Base-by-base conservation (phyloP, 2,888 invertebrate species). In the Napeogenes sylphis region DNA sequence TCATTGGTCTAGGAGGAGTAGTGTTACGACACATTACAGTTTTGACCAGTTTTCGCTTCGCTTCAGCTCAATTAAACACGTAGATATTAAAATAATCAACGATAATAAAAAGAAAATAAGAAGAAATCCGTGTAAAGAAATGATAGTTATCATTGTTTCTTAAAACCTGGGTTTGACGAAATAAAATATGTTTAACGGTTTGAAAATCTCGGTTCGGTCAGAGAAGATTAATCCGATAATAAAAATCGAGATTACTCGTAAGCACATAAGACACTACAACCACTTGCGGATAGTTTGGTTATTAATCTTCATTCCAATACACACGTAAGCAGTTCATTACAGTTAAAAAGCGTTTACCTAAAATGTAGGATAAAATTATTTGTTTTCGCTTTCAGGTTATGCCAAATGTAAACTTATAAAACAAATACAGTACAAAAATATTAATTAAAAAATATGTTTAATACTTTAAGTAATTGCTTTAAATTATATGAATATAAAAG, bases 171-270 rank as follows among this genome's bases (percentile, higher is more conserved):
- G 42, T 32, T 57, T 62, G 13, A 57, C 45, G 35, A 45, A 58
- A 59, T 58, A 55, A 51, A 57, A 47, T 63, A 47, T n/a, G 21
- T 51, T 30, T 51, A 30, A 51, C 51, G 2, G 51, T 6, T 51
- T 51, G n/a, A 51, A 14, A 21, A 21, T 51, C 21, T 46, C 35
- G 30, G 63, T 64, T 69, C 65, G 65, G 68, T 65, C 68, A 68
- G 66, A 68, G 64, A 58, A 65, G 66, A 68, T 69, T 70, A 66
- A 61, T 63, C 68, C 64, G 66, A 63, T 64, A 62, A 64, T 56
- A 59, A 73, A 72, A 74, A 71, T 70, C 70, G 61, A 69, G 73
- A 72, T 74, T 73, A 70, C 66, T 65, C 68, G 21, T 64, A 69
- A 70, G 64, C 72, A 68, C 70, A 72, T 67, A 66, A 68, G 64